Base-by-base conservation (phyloP, 2,797 vertebrate genomes). In the Ptychobarbus kaznakovi region DNA sequence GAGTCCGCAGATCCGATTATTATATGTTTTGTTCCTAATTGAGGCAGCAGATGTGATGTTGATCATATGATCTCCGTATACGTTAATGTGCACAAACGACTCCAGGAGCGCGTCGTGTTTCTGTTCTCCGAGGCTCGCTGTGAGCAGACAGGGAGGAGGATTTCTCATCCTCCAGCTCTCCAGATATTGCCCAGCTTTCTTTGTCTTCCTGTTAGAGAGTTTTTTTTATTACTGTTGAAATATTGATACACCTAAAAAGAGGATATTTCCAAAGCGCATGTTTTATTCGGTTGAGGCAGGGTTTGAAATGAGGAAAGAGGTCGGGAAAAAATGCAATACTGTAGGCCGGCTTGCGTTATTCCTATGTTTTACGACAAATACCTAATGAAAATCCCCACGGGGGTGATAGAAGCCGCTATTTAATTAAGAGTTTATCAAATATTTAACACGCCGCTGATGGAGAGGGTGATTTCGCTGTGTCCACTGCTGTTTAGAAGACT, bases 401-500 rank as follows among this genome's bases (percentile, higher is more conserved):
- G 94, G 93, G 92, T 92, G 93, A 94, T 95, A 92, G 92, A 94
- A 91, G 87, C 92, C 92, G 91, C 91, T 94, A 94, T 96, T 96
- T 95, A 95, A 95, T 96, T 95, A 95, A 93, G 91, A 89, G 91
- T 94, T 95, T 93, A 95, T 95, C 91, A 95, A 95, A 94, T 94
- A 95, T 95, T 90, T 95, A 95, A 95, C 86, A 89, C 86, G 88
- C 83, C 87, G 91, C 92, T 91, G 88, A 90, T 92, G 93, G 90
- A 91, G 88, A 85, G 90, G 92, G 91, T 85, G 90, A 92, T 93
- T 90, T 92, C 88, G 89, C 89, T 92, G 90, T 91, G 88, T 91
- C 89, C 86, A 88, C 85, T 90, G 91, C 92, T 94, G 87, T 92
- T 92, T 91, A 87, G 87, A 88, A 92, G 92, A 92, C 89, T 91